Evolutionary conservation across 2,113 vertebrate genomes (phyloP).

Genomic region (Barbus barbus): DNA sequence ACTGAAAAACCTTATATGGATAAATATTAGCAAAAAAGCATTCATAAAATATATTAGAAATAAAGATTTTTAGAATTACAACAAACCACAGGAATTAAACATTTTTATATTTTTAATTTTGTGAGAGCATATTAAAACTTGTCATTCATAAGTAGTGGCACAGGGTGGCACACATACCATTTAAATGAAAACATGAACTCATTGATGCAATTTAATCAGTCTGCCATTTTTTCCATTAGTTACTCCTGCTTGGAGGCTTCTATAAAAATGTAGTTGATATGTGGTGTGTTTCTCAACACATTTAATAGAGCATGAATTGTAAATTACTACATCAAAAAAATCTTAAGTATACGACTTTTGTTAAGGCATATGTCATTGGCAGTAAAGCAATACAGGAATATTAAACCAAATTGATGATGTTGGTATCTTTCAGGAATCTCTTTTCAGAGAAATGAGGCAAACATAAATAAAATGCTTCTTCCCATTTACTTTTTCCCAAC

Average conservation of each 20-base stretch:
- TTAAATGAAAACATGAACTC: not conserved
- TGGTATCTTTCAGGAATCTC: not conserved
- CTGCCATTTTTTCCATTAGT: not conserved
- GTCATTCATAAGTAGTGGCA: not conserved
- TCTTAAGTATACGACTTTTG: not conserved
- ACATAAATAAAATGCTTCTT: not conserved
- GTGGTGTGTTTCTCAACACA: not conserved
- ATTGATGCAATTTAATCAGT: not conserved
- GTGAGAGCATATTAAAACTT: not conserved
- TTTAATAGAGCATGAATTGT: not conserved
- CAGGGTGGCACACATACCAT: not conserved
- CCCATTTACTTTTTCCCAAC: conserved; percentile 1
- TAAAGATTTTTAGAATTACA: not conserved
- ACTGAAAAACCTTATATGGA: not conserved
- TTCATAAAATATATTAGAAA: not conserved
- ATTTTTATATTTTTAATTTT: not conserved
- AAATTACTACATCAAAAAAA: not conserved
- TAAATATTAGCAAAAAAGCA: not conserved
- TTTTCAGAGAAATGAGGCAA: not conserved
- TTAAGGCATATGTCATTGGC: not conserved
- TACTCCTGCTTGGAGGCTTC: not conserved
- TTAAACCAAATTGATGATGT: not conserved
- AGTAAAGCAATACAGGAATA: not conserved
- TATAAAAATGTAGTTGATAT: not conserved
- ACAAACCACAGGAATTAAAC: not conserved